Percentiles rank a stretch among this genome's conserved stretches.
Conservation (phyloP, 2,797 vertebrate species). For the Adrianichthys oophorus region DNA sequence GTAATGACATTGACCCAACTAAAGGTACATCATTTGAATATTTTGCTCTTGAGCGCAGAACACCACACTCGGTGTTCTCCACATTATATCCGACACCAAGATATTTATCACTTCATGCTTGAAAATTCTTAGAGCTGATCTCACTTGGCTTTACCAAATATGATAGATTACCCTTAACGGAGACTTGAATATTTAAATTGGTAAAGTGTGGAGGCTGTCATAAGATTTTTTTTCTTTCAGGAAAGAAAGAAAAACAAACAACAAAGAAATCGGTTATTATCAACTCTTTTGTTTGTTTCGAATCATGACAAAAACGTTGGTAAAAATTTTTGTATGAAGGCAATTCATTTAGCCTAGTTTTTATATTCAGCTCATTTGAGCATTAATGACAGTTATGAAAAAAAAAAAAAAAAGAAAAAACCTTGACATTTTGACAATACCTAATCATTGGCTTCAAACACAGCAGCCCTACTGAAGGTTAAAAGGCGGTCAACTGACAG, state of each 20-base stretch:
- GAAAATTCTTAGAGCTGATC: conserved; percentile 3
- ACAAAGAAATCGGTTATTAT: no score
- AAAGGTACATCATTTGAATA: conserved; percentile 2
- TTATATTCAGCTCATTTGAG: no score
- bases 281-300: no score
- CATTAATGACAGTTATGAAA: no score
- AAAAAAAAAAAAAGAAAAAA: no score
- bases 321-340: no score
- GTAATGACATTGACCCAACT: conserved; percentile 1
- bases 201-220: not conserved
- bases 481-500: not conserved
- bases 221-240: not conserved
- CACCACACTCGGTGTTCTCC: not conserved
- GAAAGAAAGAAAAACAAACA: no score
- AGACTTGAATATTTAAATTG: not conserved
- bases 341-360: no score
- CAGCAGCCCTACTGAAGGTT: not conserved
- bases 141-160: not conserved
- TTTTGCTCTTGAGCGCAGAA: not conserved
- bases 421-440: no score
- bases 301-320: no score
- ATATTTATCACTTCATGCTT: not conserved
- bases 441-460: conserved; percentile 1
- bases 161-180: not conserved
- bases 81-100: not conserved